Percentiles rank a stretch among this genome's conserved stretches.
These are phyloP conservation scores for Microtus montanus DNA, from an alignment of 2,113 vertebrate species.

Conservation along the genomic window DNA sequence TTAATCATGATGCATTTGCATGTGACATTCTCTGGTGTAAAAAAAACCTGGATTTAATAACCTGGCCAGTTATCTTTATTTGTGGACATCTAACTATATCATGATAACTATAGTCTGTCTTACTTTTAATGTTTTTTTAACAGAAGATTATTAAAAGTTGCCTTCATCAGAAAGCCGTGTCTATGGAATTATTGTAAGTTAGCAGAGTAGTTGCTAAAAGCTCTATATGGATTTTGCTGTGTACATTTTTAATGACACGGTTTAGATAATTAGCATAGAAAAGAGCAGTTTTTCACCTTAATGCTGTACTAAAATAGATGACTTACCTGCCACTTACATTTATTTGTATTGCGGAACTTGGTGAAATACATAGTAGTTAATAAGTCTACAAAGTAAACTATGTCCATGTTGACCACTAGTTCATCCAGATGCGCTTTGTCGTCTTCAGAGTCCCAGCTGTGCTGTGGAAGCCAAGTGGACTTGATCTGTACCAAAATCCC, in stretches of 20 bases:
- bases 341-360: constrained; percentile 34
- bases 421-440: background rate
- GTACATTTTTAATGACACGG: constrained; percentile 64
- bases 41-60: background rate
- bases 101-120: constrained; percentile 34
- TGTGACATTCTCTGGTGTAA: no score
- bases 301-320: constrained; percentile 25
- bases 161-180: constrained; percentile 47
- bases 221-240: constrained; percentile 36
- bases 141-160: constrained; percentile 47
- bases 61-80: constrained; percentile 36
- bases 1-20: no score
- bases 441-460: background rate
- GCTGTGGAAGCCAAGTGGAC: background rate
- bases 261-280: constrained; percentile 59
- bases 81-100: constrained; percentile 51
- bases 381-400: constrained; percentile 25
- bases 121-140: constrained; percentile 50
- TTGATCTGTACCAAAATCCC: background rate
- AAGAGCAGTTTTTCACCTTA: constrained; percentile 59
- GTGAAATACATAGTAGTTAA: constrained; percentile 32
- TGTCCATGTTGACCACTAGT: constrained; percentile 1
- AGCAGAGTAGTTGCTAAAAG: constrained; percentile 43
- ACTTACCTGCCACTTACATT: constrained; percentile 21
- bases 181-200: constrained; percentile 64